Evolutionary conservation across 2,888 invertebrate genomes (phyloP).

Genomic region (Drosophila melanosoma): DNA sequence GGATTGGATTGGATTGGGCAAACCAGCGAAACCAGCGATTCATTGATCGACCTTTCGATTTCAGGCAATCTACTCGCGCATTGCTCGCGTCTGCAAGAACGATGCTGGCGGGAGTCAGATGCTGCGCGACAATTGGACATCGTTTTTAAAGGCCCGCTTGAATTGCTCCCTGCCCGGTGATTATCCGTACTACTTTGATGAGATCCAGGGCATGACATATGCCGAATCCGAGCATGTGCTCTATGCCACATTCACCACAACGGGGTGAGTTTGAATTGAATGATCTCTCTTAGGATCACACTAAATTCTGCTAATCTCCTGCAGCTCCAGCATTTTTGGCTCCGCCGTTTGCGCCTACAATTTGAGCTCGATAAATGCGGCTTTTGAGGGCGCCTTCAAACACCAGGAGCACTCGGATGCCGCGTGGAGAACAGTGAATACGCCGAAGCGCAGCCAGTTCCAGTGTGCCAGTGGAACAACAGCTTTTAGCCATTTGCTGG

Average conservation of each 20-base stretch:
- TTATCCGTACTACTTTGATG: conserved; percentile 94
- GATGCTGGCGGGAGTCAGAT: conserved; percentile 92
- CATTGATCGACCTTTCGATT: neutral
- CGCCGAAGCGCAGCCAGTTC: conserved; percentile 87
- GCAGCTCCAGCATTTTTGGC: conserved; percentile 93
- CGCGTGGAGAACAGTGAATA: conserved; percentile 90
- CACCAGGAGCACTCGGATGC: conserved; percentile 91
- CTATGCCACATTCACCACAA: conserved; percentile 94
- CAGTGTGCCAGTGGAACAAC: conserved; percentile 86
- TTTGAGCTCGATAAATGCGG: conserved; percentile 91
- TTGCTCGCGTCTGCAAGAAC: conserved; percentile 96
- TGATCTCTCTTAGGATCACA: neutral
- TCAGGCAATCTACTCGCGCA: conserved; percentile 94
- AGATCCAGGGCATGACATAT: conserved; percentile 94
- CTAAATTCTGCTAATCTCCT: neutral
- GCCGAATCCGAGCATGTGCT: conserved; percentile 91
- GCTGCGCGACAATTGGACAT: conserved; percentile 95
- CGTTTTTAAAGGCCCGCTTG: conserved; percentile 93
- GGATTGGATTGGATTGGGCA: neutral
- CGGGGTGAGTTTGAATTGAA: conserved; percentile 86
- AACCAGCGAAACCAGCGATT: too few relatives aligned
- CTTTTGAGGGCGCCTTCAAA: conserved; percentile 95
- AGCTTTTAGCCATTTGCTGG: conserved; percentile 86
- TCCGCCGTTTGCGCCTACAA: conserved; percentile 97
- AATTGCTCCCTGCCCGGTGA: conserved; percentile 94